Conservation (phyloP, 2,888 invertebrate genomes). For the Lysandra bellargus region DNA sequence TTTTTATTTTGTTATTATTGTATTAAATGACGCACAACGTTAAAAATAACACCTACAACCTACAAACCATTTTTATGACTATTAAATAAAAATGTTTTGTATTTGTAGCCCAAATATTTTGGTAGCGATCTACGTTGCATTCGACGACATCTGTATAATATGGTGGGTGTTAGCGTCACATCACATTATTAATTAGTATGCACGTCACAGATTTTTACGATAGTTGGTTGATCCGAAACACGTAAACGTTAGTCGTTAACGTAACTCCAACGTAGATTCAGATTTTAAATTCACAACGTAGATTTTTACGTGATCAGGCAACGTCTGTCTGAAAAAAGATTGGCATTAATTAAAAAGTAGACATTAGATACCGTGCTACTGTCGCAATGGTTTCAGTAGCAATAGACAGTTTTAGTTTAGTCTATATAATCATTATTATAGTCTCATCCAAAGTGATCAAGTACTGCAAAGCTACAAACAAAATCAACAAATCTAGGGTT, state of each 20-base stretch:
- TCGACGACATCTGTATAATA: background rate
- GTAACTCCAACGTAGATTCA: background rate
- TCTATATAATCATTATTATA: too few relatives aligned
- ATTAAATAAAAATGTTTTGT: background rate
- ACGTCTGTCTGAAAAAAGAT: too few relatives aligned
- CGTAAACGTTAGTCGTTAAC: background rate
- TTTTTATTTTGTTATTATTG: too few relatives aligned
- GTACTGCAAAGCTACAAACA: too few relatives aligned
- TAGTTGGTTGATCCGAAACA: background rate
- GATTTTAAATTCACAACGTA: background rate
- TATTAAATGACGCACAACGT: too few relatives aligned
- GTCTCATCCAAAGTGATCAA: too few relatives aligned
- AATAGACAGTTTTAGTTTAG: too few relatives aligned
- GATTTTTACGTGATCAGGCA: background rate
- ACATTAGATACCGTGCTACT: too few relatives aligned
- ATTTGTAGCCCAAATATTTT: background rate
- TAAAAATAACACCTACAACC: background rate
- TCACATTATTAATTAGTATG: background rate
- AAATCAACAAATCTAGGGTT: too few relatives aligned
- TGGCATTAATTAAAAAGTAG: too few relatives aligned
- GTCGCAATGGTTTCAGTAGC: too few relatives aligned
- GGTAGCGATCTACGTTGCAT: background rate
- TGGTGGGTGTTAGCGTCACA: background rate
- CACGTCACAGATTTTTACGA: slow-evolving; percentile 6
- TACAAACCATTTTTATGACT: background rate